Evolutionary conservation across 1,140 invertebrate species (phyloP), one percentile per base, ranked within the genome.

Genomic region (Hycleus cichorii): DNA sequence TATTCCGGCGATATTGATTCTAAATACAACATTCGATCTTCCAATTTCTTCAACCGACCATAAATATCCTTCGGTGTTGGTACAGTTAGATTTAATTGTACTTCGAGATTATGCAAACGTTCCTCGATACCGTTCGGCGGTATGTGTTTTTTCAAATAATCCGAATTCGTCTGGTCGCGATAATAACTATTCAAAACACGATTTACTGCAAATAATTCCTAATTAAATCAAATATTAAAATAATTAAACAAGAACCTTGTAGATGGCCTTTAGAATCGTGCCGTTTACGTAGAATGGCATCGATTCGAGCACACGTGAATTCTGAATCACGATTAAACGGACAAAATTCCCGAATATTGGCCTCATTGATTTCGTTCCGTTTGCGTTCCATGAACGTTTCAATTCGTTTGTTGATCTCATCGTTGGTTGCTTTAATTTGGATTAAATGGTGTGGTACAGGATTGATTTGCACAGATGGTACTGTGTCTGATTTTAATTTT

Each of bases 1-100:
- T 88, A 89, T 71, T 88, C 86, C 0, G 86, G 86, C 12, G 85
- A 88, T 60, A 84, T 69, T 18, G 84, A 79, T 75, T 89, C 86
- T 18, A 88, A 70, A 62, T 78, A 75, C 32, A 86, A 69, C 59
- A 89, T 77, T 61, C 80, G 73, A 65, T 87, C 77, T 74, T 89
- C 86, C 7, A 88, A 75, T 46, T 72, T 69, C 72, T 88, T 87
- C 0, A 89, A 65, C 53, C 86, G 76, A 61, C 76, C 64, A 54
- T 83, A 85, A 51, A 87, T 71, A 72, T 82, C 77, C 64, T 72
- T 78, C 0, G 81, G 75, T 3, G 81, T 74, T 9, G 78, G 76
- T 67, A 77, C 78, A 18, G 71, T 73, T 38, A 83, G 64, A 12
- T 74, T 76, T 47, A 83, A 70, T 68, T 80, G 77, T 58, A 72